Percentiles rank a stretch among this genome's conserved stretches.
Conservation (phyloP, 2,888 invertebrate genomes). For the Acronicta aceris region DNA sequence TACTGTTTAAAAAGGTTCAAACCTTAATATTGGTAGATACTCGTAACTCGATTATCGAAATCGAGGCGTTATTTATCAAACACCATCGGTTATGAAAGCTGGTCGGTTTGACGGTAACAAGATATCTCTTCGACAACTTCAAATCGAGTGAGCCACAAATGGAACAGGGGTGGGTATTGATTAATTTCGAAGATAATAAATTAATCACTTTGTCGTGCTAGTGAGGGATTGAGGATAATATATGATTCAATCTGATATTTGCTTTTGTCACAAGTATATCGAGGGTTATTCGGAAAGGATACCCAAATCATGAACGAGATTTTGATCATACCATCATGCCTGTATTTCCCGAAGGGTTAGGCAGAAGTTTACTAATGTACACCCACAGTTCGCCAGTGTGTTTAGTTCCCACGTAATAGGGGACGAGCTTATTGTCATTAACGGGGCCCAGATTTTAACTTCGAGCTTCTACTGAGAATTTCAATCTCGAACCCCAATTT, state of each 20-base stretch:
- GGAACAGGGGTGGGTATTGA: slow-evolving; percentile 5
- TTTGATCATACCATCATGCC: no score
- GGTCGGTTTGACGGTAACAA: slow-evolving; percentile 17
- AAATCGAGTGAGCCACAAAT: slow-evolving; percentile 8
- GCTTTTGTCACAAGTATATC: neutral
- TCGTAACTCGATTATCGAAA: slow-evolving; percentile 10
- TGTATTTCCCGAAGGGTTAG: no score
- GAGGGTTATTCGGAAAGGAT: neutral
- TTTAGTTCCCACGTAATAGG: no score
- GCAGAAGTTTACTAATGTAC: no score
- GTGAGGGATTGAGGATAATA: neutral
- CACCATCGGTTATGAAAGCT: slow-evolving; percentile 18
- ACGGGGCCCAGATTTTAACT: no score
- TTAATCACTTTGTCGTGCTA: slow-evolving; percentile 1
- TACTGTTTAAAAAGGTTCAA: no score
- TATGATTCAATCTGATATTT: neutral
- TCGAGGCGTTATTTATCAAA: slow-evolving; percentile 8
- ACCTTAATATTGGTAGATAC: no score
- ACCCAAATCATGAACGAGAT: neutral
- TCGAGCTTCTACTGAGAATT: no score
- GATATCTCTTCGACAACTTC: slow-evolving; percentile 13
- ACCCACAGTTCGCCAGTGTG: no score
- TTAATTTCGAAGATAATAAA: slow-evolving; percentile 12
- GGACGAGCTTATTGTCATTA: no score
- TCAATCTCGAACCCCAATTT: no score